Conservation (phyloP, 1,140 invertebrate genomes). For the Diplogasteroides magnus region DNA sequence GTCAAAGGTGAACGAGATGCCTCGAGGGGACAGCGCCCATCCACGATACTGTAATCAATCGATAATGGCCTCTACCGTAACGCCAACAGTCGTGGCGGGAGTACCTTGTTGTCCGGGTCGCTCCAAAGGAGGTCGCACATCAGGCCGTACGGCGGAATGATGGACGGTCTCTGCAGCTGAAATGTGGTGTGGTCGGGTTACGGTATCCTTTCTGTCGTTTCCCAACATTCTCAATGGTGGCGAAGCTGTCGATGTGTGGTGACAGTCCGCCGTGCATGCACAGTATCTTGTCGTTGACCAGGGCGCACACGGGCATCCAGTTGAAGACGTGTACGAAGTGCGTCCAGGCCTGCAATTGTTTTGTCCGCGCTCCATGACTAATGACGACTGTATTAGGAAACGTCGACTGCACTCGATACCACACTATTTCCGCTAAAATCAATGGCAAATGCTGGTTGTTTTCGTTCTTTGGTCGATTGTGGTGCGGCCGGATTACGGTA, state of each 20-base stretch:
- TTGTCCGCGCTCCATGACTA: too few relatives aligned
- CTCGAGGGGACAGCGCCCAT: constrained; percentile 62
- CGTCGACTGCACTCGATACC: too few relatives aligned
- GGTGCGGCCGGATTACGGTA: constrained; percentile 4
- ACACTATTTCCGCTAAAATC: too few relatives aligned
- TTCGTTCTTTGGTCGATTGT: too few relatives aligned
- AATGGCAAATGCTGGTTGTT: too few relatives aligned
- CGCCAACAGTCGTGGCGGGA: constrained; percentile 56
- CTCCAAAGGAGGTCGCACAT: constrained; percentile 98
- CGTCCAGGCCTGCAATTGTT: constrained; percentile 11
- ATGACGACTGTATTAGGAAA: too few relatives aligned
- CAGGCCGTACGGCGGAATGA: constrained; percentile 71
- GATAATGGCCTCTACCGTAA: too few relatives aligned
- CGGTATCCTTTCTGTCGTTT: background rate
- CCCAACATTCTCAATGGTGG: constrained; percentile 68
- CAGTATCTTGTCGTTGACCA: constrained; percentile 89
- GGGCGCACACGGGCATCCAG: constrained; percentile 23
- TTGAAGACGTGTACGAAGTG: constrained; percentile 32
- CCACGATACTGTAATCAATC: constrained; percentile 56
- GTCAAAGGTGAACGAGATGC: constrained; percentile 55
- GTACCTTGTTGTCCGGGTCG: constrained; percentile 80
- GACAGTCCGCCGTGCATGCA: constrained; percentile 95
- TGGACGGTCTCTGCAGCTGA: constrained; percentile 30
- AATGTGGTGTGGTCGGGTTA: constrained; percentile 3
- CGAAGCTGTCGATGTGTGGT: constrained; percentile 80